phyloP scores from a whole-genome alignment of 2,797 vertebrate genomes.

The Cossypha heuglini region DNA sequence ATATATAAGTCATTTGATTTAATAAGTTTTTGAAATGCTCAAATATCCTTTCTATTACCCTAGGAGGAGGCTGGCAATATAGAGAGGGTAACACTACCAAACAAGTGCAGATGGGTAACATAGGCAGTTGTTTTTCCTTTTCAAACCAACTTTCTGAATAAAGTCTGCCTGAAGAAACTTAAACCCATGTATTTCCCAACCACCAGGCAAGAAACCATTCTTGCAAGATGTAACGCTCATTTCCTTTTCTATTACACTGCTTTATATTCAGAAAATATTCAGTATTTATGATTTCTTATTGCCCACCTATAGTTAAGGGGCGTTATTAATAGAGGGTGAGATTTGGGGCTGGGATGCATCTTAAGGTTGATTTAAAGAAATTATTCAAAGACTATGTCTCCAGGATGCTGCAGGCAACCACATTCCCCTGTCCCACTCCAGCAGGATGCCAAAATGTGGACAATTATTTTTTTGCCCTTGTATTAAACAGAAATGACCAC shows the following conservation, averaged over 20 bases:
- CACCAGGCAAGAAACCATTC: not conserved
- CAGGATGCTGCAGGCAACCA: not conserved
- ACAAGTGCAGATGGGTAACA: not conserved
- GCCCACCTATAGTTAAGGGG: not conserved
- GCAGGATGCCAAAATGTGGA: not conserved
- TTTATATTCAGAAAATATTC: not conserved
- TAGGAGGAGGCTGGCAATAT: not conserved
- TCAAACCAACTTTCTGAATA: not conserved
- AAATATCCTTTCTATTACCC: not conserved
- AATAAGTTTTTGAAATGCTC: not conserved
- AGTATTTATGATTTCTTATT: not conserved
- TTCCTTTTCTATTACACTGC: not conserved
- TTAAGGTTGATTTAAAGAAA: not conserved
- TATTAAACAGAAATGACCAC: not conserved
- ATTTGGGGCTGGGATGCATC: not conserved
- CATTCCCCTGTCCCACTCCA: rapidly evolving
- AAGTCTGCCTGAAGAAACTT: not conserved
- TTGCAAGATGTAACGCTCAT: not conserved
- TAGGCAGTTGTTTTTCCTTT: not conserved
- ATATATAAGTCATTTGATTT: not conserved
- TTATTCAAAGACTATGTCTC: not conserved
- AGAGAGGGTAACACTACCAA: not conserved
- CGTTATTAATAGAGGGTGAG: not conserved
- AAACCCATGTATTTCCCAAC: not conserved
- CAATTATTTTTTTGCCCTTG: not conserved